Conservation (phyloP, 2,113 vertebrate species). For the Ciconia boyciana region DNA sequence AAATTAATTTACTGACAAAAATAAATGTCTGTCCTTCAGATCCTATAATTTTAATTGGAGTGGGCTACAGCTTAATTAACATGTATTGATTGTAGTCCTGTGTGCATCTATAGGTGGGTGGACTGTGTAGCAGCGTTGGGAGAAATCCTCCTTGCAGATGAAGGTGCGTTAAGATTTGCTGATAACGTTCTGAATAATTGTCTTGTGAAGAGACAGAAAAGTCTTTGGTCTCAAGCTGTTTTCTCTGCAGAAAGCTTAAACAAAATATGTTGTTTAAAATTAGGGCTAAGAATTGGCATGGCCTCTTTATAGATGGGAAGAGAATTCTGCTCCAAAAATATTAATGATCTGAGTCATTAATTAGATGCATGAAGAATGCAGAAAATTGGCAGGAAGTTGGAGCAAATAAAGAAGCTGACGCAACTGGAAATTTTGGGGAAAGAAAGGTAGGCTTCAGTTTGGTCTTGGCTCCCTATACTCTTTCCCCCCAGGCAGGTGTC, state of each 20-base stretch:
- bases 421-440: neutral
- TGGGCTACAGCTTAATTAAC: conserved; percentile 47
- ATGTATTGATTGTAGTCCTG: conserved; percentile 30
- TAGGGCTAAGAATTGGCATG: neutral
- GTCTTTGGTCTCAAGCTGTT: conserved; percentile 15
- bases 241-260: neutral
- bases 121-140: neutral
- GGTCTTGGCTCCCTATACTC: neutral
- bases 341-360: conserved; percentile 18
- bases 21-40: conserved; percentile 51
- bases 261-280: conserved; percentile 27
- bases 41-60: conserved; percentile 44
- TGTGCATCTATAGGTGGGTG: conserved; percentile 13
- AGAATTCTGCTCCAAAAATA: neutral
- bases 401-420: neutral
- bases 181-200: conserved; percentile 20
- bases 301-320: neutral
- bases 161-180: conserved; percentile 1
- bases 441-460: neutral
- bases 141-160: neutral
- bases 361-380: neutral
- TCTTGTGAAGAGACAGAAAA: neutral
- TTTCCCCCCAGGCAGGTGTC: neutral
- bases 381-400: neutral
- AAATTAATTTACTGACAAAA: conserved; percentile 61